These are phyloP conservation scores for Manis crassicaudata DNA, from an alignment of 2,797 vertebrate species.

Conservation along the genomic window DNA sequence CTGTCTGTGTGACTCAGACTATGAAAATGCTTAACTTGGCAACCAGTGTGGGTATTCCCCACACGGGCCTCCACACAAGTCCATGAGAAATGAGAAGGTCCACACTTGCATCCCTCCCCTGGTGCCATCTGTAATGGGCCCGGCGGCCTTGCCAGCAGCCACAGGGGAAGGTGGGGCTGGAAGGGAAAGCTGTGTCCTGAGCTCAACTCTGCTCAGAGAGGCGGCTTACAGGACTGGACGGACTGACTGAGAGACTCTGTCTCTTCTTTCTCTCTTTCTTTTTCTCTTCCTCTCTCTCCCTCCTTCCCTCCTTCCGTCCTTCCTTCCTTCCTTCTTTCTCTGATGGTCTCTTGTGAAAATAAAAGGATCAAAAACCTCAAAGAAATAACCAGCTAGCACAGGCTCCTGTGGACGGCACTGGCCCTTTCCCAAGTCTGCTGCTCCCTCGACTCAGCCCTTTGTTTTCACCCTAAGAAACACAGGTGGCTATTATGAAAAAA, in stretches of 20 bases:
- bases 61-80: neutral
- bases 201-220: neutral
- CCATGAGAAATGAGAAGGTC: neutral
- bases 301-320: no score
- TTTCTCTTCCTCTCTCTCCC: neutral
- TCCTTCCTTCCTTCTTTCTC: neutral
- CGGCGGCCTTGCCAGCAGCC: neutral
- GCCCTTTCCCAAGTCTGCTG: neutral
- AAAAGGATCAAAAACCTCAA: neutral
- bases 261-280: neutral
- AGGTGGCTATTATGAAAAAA: neutral
- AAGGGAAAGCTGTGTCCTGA: neutral
- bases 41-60: neutral
- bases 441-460: neutral
- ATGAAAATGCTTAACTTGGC: conserved; percentile 56
- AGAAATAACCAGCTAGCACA: neutral
- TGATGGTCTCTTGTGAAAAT: neutral
- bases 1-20: conserved; percentile 44
- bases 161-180: neutral
- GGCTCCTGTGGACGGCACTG: neutral
- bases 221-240: neutral
- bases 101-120: rapidly evolving
- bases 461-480: neutral
- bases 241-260: rapidly evolving
- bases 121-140: neutral